phyloP scores from a whole-genome alignment of 2,113 vertebrate species.

The Poecilia latipinna region DNA sequence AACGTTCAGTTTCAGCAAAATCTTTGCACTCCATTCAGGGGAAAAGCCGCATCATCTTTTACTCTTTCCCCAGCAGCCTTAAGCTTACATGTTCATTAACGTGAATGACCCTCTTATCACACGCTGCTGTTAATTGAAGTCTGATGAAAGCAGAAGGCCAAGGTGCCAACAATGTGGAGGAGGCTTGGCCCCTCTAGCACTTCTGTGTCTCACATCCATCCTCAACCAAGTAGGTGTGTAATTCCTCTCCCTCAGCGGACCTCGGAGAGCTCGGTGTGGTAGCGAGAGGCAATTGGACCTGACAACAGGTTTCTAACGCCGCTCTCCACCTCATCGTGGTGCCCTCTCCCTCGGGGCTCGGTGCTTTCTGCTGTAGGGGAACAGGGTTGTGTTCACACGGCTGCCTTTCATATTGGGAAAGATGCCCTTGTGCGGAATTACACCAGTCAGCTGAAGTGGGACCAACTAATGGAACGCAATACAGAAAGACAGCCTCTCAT shows the following conservation, averaged over 20 bases:
- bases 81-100: conserved; percentile 32
- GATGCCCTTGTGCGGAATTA: conserved; percentile 1
- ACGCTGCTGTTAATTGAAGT: conserved; percentile 44
- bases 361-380: conserved; percentile 35
- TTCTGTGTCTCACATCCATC: conserved; percentile 10
- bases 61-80: conserved; percentile 2
- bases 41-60: conserved; percentile 11
- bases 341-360: conserved; percentile 36
- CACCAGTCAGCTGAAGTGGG: conserved; percentile 1
- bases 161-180: conserved; percentile 4
- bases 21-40: not conserved
- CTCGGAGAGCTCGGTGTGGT: conserved; percentile 23
- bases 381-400: conserved; percentile 35
- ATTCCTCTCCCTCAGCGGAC: conserved; percentile 24
- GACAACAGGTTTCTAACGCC: conserved; percentile 59
- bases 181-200: not conserved
- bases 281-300: conserved; percentile 55
- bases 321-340: conserved; percentile 4
- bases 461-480: not conserved
- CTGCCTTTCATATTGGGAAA: conserved; percentile 13
- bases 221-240: conserved; percentile 12
- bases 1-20: not conserved
- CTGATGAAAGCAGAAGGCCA: conserved; percentile 41
- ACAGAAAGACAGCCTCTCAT: not conserved
- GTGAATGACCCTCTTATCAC: conserved; percentile 35